Evolutionary conservation across 2,888 invertebrate species (phyloP).

Genomic region (Mylabris sibirica): DNA sequence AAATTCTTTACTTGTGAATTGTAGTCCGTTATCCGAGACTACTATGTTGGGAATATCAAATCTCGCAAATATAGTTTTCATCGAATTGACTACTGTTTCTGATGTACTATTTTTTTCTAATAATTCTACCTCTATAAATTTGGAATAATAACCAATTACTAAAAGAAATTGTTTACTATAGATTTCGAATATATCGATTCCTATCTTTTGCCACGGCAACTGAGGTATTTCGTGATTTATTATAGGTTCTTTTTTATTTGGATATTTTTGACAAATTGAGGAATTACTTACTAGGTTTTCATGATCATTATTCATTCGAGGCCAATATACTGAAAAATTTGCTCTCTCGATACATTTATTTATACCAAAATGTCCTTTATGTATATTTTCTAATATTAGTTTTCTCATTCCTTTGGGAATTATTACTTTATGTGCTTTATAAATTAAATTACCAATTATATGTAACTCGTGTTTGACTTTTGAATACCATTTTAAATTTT

Average conservation of each 20-base stretch:
- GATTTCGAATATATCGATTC: conserved; percentile 22
- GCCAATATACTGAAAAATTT: conserved; percentile 24
- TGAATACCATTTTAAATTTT: conserved; percentile 27
- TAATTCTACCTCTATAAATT: conserved; percentile 17
- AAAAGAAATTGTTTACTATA: background rate
- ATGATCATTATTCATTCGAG: conserved; percentile 23
- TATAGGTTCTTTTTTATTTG: conserved; percentile 13
- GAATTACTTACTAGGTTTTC: conserved; percentile 16
- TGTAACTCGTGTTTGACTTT: conserved; percentile 29
- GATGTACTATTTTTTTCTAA: too few relatives aligned
- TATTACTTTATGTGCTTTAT: conserved; percentile 32
- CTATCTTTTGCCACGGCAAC: conserved; percentile 27
- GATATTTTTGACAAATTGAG: conserved; percentile 19
- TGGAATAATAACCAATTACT: conserved; percentile 18
- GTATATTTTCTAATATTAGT: conserved; percentile 16
- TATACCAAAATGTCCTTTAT: conserved; percentile 26
- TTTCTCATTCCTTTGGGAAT: conserved; percentile 25
- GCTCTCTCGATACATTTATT: conserved; percentile 19
- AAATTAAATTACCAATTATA: conserved; percentile 32
- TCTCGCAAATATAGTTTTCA: conserved; percentile 6
- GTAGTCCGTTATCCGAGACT: conserved; percentile 20
- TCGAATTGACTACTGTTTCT: too few relatives aligned
- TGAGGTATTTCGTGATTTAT: conserved; percentile 12
- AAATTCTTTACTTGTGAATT: conserved; percentile 23
- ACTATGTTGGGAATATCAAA: conserved; percentile 19